Evolutionary conservation across 2,797 vertebrate species (phyloP).

Genomic region (Chelon labrosus): DNA sequence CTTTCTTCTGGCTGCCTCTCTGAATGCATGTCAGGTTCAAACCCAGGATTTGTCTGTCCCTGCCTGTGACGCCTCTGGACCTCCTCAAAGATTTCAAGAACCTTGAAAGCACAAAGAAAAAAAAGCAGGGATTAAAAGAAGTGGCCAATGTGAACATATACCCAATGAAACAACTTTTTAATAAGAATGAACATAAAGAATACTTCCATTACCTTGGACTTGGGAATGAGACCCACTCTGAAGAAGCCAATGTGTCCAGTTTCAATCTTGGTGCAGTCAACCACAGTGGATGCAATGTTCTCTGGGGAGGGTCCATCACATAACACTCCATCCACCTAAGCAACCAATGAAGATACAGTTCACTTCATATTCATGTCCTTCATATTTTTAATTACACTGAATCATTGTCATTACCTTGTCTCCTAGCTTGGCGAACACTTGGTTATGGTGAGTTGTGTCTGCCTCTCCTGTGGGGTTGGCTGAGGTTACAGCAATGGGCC

Average conservation of each 20-base stretch:
- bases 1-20: background rate
- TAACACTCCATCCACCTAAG: slow-evolving; percentile 90
- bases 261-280: slow-evolving; percentile 93
- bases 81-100: background rate
- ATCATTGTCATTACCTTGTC: slow-evolving; percentile 83
- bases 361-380: background rate
- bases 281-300: slow-evolving; percentile 93
- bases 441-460: slow-evolving; percentile 95
- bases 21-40: slow-evolving; percentile 82
- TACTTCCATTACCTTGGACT: slow-evolving; percentile 86
- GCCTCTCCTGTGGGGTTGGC: slow-evolving; percentile 94
- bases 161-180: background rate
- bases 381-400: slow-evolving; percentile 1
- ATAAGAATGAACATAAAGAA: background rate
- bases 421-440: slow-evolving; percentile 91
- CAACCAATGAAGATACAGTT: slow-evolving; percentile 12
- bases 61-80: no score
- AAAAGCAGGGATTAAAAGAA: background rate
- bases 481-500: slow-evolving; percentile 92
- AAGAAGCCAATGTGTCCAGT: slow-evolving; percentile 90
- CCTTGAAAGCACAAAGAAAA: background rate
- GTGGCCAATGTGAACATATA: background rate
- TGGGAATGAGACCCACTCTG: slow-evolving; percentile 90
- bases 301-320: slow-evolving; percentile 93
- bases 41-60: slow-evolving; percentile 71